These are phyloP conservation scores for Geotrypetes seraphini DNA, from an alignment of 2,797 vertebrate species.

Conservation along the genomic window DNA sequence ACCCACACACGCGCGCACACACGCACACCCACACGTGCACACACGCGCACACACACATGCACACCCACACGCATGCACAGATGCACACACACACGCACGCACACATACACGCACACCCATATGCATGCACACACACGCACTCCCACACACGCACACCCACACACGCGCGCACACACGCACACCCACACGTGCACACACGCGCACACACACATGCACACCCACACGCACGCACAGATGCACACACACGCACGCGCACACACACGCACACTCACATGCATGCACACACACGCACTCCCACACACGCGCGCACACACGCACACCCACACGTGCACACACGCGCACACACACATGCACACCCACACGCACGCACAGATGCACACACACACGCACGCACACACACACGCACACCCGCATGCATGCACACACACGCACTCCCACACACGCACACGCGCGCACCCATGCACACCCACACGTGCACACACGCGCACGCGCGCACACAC, in stretches of 20 bases:
- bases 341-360: not conserved
- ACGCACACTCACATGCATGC: not conserved
- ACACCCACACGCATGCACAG: not conserved
- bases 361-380: no score
- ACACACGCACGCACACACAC: not conserved
- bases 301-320: not conserved
- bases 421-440: not conserved
- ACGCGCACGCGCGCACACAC: not conserved
- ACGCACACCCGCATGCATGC: not conserved
- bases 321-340: not conserved
- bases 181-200: not conserved
- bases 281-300: not conserved
- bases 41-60: not conserved
- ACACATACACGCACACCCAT: not conserved
- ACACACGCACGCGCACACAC: not conserved
- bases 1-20: not conserved
- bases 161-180: not conserved
- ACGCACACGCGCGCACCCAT: not conserved
- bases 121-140: not conserved
- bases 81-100: not conserved
- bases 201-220: not conserved
- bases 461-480: not conserved
- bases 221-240: not conserved
- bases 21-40: not conserved
- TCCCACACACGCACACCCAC: not conserved